Evolutionary conservation across 2,797 vertebrate genomes (phyloP), one percentile per base, ranked within the genome.

Genomic region (Thripadectes ignobilis): DNA sequence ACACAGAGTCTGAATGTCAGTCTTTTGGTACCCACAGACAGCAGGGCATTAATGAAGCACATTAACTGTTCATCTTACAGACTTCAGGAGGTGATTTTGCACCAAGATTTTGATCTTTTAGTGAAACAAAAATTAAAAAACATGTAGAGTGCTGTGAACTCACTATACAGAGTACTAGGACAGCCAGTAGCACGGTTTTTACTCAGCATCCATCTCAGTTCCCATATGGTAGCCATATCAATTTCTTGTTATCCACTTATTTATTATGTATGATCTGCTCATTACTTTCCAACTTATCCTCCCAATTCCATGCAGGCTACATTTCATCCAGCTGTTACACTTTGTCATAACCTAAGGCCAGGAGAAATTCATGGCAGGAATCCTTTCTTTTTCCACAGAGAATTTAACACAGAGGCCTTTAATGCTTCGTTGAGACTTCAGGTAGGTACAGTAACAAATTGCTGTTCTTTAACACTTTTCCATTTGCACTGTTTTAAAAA

Each of bases 191-290:
- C 85, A 89, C 19, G 86, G 66, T 27, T 48, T 69, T 41, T 24
- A 86, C 59, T 78, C 71, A 81, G 54, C 3, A 1, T 30, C 78
- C 6, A 9, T 38, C 91, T 79, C 41, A 16, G 73, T 49, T 88
- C 57, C 91, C 89, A 87, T 86, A 93, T 88, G 85, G 89, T 27
- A 85, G 91, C 84, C 76, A 71, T 93, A 96, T 93, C 91, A 73
- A 76, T 93, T 96, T 95, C 95, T 93, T 86, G 74, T 94, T 96
- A 96, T 63, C 54, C 81, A 65, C 48, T 89, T 96, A 96, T 93
- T 96, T 97, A 96, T 94, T 96, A 96, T 90, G 77, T 92, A 94
- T 92, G 93, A 96, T 84, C 73, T 93, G 51, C 55, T 92, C 14
- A 2, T 82, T 96, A 93, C 73, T 86, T 91, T 92, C 85, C 63